phyloP scores from a whole-genome alignment of 2,888 invertebrate species.

The Drosophila longiperda region DNA sequence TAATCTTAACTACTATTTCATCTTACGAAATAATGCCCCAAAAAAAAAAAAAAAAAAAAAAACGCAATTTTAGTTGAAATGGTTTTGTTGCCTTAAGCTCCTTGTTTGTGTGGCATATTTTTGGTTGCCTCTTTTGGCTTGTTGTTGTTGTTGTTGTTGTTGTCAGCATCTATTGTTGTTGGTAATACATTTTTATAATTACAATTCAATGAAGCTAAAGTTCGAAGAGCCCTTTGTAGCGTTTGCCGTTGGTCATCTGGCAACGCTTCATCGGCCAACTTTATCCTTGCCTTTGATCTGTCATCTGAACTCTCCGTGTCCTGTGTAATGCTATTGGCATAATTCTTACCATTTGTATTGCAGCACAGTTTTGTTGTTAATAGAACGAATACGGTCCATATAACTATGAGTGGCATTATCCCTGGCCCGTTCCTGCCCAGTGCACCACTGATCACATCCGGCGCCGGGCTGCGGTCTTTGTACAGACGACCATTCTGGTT shows the following conservation, averaged over 20 bases:
- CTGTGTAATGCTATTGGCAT: neutral
- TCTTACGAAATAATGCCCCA: slow-evolving; percentile 29
- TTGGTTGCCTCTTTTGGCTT: slow-evolving; percentile 27
- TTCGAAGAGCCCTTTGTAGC: slow-evolving; percentile 46
- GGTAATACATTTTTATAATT: slow-evolving; percentile 53
- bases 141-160: slow-evolving; percentile 4
- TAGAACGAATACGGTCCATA: slow-evolving; percentile 66
- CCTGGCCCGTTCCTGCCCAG: slow-evolving; percentile 29
- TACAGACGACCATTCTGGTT: slow-evolving; percentile 84
- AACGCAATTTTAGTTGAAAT: neutral
- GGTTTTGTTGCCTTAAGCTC: neutral
- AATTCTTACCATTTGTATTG: slow-evolving; percentile 17
- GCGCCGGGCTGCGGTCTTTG: slow-evolving; percentile 80
- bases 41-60: neutral
- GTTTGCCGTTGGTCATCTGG: neutral
- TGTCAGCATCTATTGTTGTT: slow-evolving; percentile 23
- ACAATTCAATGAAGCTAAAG: slow-evolving; percentile 75
- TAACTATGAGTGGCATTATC: slow-evolving; percentile 60
- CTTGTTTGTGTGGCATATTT: slow-evolving; percentile 8
- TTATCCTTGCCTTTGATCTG: slow-evolving; percentile 25
- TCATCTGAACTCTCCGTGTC: slow-evolving; percentile 5
- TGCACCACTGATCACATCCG: slow-evolving; percentile 65
- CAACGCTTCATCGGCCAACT: neutral
- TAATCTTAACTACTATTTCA: slow-evolving; percentile 47
- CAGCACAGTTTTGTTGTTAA: slow-evolving; percentile 41